Conservation (phyloP, 2,888 invertebrate species). For the Amiota minor region DNA sequence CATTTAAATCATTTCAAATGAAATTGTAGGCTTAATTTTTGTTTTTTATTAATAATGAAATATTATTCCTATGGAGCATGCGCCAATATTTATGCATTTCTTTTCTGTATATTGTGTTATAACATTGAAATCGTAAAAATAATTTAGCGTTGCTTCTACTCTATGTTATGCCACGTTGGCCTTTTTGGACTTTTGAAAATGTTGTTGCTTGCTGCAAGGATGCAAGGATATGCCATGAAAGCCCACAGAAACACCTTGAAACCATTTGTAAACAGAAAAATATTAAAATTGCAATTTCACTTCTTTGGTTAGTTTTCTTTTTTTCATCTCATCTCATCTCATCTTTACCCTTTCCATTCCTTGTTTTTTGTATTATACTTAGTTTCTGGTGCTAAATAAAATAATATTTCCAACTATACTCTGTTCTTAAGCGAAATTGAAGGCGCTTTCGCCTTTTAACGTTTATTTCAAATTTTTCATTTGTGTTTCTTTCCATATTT, state of each 20-base stretch:
- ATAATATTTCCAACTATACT: constrained; percentile 6
- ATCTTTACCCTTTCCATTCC: no score
- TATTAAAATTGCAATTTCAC: constrained; percentile 16
- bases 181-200: no score
- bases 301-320: neutral
- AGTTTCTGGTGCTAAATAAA: constrained; percentile 18
- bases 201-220: no score
- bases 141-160: constrained; percentile 10
- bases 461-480: neutral
- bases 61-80: neutral
- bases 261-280: neutral
- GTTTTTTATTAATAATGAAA: no score
- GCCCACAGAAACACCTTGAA: neutral
- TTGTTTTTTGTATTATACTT: neutral
- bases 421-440: neutral
- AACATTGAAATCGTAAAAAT: constrained; percentile 4
- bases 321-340: no score
- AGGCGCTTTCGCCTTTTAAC: neutral
- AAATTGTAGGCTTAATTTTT: no score
- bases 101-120: constrained; percentile 3
- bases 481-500: neutral
- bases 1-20: no score
- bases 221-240: no score
- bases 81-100: constrained; percentile 3
- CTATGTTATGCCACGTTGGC: neutral